A percentile compares a stretch with the other conserved stretches of the same genome.
Conservation (phyloP, 2,113 vertebrate species). For the Stictonetta naevosa region DNA sequence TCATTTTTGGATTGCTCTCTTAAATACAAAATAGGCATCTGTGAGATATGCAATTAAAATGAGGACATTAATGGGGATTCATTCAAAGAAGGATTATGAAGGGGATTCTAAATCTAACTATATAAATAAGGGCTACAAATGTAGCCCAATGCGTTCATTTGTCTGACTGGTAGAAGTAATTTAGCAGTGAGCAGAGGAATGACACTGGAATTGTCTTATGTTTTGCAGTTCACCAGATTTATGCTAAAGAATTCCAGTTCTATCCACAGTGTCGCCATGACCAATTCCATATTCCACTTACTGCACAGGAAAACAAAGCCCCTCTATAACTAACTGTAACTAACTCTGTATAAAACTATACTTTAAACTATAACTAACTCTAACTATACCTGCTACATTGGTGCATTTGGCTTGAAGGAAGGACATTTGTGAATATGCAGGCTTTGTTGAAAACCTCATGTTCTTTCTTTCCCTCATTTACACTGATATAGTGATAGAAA, state of each 20-base stretch:
- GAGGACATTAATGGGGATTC: constrained; percentile 38
- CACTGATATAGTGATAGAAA: neutral
- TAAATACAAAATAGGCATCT: constrained; percentile 30
- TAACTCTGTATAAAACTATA: too few species aligned
- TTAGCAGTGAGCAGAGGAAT: neutral
- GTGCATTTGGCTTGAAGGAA: neutral
- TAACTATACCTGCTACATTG: neutral
- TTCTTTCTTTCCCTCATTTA: neutral
- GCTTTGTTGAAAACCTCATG: neutral
- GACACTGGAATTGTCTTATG: neutral
- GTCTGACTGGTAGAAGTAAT: constrained; percentile 32
- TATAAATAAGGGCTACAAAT: constrained; percentile 39
- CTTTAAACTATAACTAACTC: too few species aligned
- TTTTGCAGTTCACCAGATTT: neutral
- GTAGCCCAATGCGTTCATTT: constrained; percentile 34
- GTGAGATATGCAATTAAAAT: constrained; percentile 43
- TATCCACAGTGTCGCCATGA: neutral
- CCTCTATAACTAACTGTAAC: too few species aligned
- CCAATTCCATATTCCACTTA: neutral
- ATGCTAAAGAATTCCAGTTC: neutral
- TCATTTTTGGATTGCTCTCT: neutral
- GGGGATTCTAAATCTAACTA: constrained; percentile 24
- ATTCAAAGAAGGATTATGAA: constrained; percentile 44
- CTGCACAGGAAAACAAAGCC: neutral
- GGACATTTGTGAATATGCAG: neutral